Percentiles rank a stretch among this genome's conserved stretches.
These are phyloP conservation scores for Melanostoma mellinum DNA, from an alignment of 2,888 invertebrate species.

Conservation along the genomic window DNA sequence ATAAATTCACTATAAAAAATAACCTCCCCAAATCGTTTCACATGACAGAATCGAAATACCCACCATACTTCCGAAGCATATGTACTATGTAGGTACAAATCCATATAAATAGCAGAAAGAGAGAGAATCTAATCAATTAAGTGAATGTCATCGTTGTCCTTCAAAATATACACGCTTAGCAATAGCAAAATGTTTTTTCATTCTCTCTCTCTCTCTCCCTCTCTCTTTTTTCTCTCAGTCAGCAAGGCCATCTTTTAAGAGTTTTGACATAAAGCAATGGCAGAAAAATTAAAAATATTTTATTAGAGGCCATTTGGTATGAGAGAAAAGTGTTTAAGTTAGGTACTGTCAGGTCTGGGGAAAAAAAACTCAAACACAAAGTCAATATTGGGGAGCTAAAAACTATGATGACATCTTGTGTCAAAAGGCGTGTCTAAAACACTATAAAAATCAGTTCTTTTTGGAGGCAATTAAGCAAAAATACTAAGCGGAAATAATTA, in stretches of 20 bases:
- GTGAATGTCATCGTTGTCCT: slow-evolving; percentile 63
- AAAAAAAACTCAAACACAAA: neutral
- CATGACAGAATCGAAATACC: slow-evolving; percentile 34
- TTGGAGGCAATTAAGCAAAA: neutral
- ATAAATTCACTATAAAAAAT: neutral
- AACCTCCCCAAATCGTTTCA: slow-evolving; percentile 24
- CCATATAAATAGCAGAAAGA: slow-evolving; percentile 6
- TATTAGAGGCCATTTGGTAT: slow-evolving; percentile 49
- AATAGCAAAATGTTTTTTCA: slow-evolving; percentile 11
- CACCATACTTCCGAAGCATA: neutral
- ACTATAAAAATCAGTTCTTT: neutral
- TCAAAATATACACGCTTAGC: slow-evolving; percentile 41
- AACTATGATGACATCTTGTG: slow-evolving; percentile 8
- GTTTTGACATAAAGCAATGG: slow-evolving; percentile 48
- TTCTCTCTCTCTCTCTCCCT: neutral
- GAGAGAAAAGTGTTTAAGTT: neutral
- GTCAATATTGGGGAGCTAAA: slow-evolving; percentile 16
- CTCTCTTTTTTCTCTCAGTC: slow-evolving; percentile 3
- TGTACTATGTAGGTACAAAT: too few species aligned
- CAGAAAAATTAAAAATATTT: slow-evolving; percentile 23
- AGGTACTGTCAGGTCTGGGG: neutral
- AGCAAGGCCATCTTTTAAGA: slow-evolving; percentile 61
- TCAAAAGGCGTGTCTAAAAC: neutral
- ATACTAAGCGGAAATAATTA: slow-evolving; percentile 24
- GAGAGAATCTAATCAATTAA: slow-evolving; percentile 65